Evolutionary conservation across 1,140 invertebrate genomes (phyloP).

Genomic region (Meloidogyne hapla): DNA sequence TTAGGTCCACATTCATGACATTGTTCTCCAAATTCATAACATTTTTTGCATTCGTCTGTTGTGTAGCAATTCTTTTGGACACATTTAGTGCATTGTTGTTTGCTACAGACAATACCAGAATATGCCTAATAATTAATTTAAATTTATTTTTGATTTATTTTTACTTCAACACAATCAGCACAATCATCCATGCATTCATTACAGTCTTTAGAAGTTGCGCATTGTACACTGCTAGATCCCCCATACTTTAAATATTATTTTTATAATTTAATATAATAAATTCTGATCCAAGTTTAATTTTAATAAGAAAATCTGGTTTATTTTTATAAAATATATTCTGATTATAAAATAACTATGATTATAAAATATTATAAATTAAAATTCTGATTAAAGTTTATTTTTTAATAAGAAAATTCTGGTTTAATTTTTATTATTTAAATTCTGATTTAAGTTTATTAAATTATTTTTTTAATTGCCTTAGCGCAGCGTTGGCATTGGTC

Average conservation of each 20-base stretch:
- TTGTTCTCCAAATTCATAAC: background rate
- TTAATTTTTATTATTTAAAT: too few relatives aligned
- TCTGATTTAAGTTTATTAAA: too few relatives aligned
- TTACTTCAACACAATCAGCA: background rate
- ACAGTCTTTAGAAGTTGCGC: background rate
- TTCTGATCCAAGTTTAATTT: too few relatives aligned
- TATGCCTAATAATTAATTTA: background rate
- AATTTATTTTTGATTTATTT: background rate
- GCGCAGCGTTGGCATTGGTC: too few relatives aligned
- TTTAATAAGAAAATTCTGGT: too few relatives aligned
- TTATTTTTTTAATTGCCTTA: too few relatives aligned
- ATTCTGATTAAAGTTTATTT: too few relatives aligned
- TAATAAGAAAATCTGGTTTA: too few relatives aligned
- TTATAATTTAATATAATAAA: too few relatives aligned
- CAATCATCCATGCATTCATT: background rate
- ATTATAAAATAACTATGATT: too few relatives aligned
- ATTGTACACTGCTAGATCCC: background rate
- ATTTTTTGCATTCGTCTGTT: background rate
- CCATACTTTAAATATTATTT: background rate
- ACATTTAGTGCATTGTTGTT: background rate
- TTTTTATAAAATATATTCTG: too few relatives aligned
- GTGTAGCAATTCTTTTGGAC: background rate
- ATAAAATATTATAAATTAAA: too few relatives aligned
- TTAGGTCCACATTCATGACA: background rate
- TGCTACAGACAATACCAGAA: background rate